Evolutionary conservation across 2,797 vertebrate species (phyloP).

Genomic region (Peromyscus aztecus): DNA sequence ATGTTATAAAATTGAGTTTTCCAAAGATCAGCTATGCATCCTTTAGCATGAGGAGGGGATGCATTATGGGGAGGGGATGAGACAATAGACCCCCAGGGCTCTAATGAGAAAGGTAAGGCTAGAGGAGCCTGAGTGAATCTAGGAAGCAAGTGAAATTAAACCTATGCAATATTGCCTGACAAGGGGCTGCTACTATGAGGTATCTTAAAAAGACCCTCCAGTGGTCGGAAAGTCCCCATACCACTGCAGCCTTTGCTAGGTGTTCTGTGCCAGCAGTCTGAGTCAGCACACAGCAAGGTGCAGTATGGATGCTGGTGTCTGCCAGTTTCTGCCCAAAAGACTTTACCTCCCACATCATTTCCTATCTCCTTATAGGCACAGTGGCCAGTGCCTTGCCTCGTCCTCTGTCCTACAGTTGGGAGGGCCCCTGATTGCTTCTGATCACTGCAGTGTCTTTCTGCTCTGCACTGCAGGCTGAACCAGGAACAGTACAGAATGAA

Average conservation of each 20-base stretch:
- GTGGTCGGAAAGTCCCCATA: not conserved
- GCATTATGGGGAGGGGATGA: not conserved
- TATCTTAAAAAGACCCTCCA: not conserved
- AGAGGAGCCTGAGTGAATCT: not conserved
- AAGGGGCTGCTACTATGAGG: not conserved
- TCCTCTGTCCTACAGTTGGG: not conserved
- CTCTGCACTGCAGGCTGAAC: not conserved
- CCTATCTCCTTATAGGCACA: not conserved
- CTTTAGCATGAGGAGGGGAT: not conserved
- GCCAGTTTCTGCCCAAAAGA: not conserved
- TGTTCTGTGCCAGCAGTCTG: too few species aligned
- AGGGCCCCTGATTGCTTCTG: not conserved
- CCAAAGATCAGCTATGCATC: not conserved
- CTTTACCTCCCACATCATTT: not conserved
- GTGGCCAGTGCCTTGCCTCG: too few species aligned
- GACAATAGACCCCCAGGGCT: not conserved
- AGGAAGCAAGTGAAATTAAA: not conserved
- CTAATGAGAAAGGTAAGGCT: not conserved
- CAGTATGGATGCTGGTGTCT: not conserved
- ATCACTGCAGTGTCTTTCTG: too few species aligned
- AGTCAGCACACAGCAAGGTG: not conserved
- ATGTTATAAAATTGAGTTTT: not conserved
- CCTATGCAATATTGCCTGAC: accelerated
- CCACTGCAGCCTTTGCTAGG: not conserved
- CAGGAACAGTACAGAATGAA: not conserved